Conservation (phyloP, 2,888 invertebrate genomes). For the Flexamia atlantica region DNA sequence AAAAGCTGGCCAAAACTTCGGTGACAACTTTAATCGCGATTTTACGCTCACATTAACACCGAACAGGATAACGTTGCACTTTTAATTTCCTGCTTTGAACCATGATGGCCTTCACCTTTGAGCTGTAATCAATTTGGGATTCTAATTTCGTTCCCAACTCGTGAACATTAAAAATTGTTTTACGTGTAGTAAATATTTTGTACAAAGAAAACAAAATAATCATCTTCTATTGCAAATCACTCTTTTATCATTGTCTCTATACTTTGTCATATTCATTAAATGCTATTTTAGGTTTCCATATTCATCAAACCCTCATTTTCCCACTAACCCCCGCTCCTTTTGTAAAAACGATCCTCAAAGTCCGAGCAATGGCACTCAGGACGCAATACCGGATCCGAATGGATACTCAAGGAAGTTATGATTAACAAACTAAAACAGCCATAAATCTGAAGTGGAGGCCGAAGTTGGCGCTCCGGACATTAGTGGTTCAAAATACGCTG, state of each 20-base stretch:
- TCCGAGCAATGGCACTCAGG: neutral
- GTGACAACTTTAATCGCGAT: constrained; percentile 54
- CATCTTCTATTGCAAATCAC: too few species aligned
- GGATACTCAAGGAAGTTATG: constrained; percentile 53
- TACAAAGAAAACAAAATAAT: too few species aligned
- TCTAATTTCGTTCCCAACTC: neutral
- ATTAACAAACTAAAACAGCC: constrained; percentile 55
- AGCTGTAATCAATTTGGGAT: neutral
- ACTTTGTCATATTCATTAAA: too few species aligned
- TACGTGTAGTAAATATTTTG: too few species aligned
- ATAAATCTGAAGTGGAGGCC: constrained; percentile 40
- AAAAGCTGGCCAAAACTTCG: constrained; percentile 56
- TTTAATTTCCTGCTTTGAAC: constrained; percentile 47
- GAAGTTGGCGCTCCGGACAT: constrained; percentile 21
- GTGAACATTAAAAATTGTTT: too few species aligned
- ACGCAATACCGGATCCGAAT: constrained; percentile 4
- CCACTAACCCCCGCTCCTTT: too few species aligned
- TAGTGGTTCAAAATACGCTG: constrained; percentile 9
- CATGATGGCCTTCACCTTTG: neutral
- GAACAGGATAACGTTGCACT: constrained; percentile 37
- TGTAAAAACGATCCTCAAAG: neutral
- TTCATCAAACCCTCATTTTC: too few species aligned
- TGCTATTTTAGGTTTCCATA: too few species aligned
- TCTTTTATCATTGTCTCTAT: too few species aligned
- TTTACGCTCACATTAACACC: constrained; percentile 38